Conservation (phyloP, 2,113 vertebrate species). For the Plectropomus leopardus region DNA sequence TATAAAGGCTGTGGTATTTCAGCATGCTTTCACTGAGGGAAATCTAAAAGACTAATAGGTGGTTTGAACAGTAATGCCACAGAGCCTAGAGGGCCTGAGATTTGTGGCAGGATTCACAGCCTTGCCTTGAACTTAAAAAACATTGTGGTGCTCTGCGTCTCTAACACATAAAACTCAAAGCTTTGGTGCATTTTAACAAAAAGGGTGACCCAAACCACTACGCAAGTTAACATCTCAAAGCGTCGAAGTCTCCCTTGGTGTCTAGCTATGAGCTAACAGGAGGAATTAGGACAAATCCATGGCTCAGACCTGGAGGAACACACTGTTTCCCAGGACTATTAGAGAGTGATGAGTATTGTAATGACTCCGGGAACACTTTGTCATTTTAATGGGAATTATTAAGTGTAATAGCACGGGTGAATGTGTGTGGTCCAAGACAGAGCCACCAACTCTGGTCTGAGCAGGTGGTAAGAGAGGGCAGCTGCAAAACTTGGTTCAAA, state of each 20-base stretch:
- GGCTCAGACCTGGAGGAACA: conserved; percentile 46
- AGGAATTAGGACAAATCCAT: conserved; percentile 45
- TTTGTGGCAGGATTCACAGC: conserved; percentile 53
- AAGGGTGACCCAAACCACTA: conserved; percentile 10
- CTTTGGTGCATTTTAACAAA: conserved; percentile 15
- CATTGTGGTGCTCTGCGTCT: conserved; percentile 13
- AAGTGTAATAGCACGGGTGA: conserved; percentile 47
- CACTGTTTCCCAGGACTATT: conserved; percentile 54
- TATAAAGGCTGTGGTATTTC: conserved; percentile 54
- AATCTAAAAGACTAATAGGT: conserved; percentile 53
- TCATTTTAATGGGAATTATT: conserved; percentile 70
- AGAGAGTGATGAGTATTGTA: conserved; percentile 65
- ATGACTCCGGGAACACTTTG: conserved; percentile 65
- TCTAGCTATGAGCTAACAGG: conserved; percentile 41
- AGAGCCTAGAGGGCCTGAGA: conserved; percentile 16
- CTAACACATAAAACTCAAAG: conserved; percentile 9
- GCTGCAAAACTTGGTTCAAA: conserved; percentile 57
- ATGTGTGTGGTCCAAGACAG: conserved; percentile 69
- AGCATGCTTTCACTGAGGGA: conserved; percentile 31
- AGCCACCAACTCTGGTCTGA: conserved; percentile 35
- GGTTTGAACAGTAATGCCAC: conserved; percentile 40
- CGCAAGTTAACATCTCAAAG: conserved; percentile 20
- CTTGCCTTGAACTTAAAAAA: conserved; percentile 32
- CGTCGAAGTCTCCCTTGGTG: conserved; percentile 27
- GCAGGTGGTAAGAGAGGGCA: conserved; percentile 53